phyloP scores from a whole-genome alignment of 2,797 vertebrate genomes.

The Danio kyathit region DNA sequence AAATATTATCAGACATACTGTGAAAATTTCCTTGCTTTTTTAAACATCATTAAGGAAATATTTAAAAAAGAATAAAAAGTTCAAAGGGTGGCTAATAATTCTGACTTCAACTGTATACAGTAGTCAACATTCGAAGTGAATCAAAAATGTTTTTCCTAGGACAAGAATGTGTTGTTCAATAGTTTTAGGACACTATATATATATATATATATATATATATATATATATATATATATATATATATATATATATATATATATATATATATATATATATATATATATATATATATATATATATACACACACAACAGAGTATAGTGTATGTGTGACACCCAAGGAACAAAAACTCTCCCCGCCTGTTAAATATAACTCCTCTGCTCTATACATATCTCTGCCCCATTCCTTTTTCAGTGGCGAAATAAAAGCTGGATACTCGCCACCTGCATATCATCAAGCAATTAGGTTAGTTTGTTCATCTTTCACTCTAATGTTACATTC shows the following conservation, averaged over 20 bases:
- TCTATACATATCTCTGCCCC: slow-evolving; percentile 36
- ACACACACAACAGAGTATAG: background rate
- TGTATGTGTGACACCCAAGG: slow-evolving; percentile 26
- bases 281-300: background rate
- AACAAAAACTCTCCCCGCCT: slow-evolving; percentile 20
- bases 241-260: no score
- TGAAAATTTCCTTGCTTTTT: no score
- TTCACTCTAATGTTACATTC: slow-evolving; percentile 66
- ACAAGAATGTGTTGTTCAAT: no score
- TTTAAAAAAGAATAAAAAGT: no score
- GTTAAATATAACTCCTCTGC: slow-evolving; percentile 51
- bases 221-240: no score
- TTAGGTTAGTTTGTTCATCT: slow-evolving; percentile 64
- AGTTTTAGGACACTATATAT: background rate
- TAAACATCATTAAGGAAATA: no score
- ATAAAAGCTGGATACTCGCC: slow-evolving; percentile 57
- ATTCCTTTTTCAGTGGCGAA: slow-evolving; percentile 40
- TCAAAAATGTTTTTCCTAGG: no score
- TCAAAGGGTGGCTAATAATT: no score
- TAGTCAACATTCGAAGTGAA: no score
- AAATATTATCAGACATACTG: no score
- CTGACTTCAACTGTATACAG: no score
- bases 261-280: background rate
- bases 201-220: no score
- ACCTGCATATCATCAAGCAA: slow-evolving; percentile 68